Conservation (phyloP, 64 coral and sea anemone species). For the Cladopsammia gracilis region DNA sequence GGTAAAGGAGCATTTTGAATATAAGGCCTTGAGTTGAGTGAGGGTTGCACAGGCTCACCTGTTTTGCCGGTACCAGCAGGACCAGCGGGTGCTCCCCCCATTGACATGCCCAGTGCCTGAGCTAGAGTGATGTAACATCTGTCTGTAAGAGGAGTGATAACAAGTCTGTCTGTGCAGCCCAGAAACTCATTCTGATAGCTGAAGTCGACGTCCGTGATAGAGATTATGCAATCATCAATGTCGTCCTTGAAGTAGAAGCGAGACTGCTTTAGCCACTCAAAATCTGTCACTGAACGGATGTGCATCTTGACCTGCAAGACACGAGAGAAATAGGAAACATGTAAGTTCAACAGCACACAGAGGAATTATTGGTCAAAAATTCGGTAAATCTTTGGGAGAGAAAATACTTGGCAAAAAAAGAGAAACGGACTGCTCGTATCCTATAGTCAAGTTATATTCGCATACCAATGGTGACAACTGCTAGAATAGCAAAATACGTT, state of each 20-base stretch:
- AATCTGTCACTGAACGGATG: slow-evolving; percentile 87
- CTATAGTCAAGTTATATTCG: too few relatives aligned
- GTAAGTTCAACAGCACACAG: too few relatives aligned
- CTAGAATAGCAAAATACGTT: too few relatives aligned
- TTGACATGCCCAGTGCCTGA: slow-evolving; percentile 95
- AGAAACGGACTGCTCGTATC: too few relatives aligned
- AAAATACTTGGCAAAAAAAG: too few relatives aligned
- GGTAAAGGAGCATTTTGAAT: too few relatives aligned
- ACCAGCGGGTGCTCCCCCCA: slow-evolving; percentile 95
- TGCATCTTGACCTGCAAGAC: slow-evolving; percentile 85
- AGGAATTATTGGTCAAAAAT: too few relatives aligned
- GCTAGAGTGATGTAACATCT: slow-evolving; percentile 95
- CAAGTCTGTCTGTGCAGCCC: slow-evolving; percentile 92
- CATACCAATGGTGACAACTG: too few relatives aligned
- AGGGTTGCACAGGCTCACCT: slow-evolving; percentile 41
- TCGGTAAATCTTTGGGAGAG: too few relatives aligned
- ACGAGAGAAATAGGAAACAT: neutral
- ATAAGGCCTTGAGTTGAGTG: too few relatives aligned
- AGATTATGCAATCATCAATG: slow-evolving; percentile 91
- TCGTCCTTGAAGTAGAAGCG: slow-evolving; percentile 98
- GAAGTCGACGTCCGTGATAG: slow-evolving; percentile 96
- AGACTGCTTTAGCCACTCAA: slow-evolving; percentile 97
- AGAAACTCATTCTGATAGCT: slow-evolving; percentile 96
- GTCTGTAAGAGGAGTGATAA: slow-evolving; percentile 94
- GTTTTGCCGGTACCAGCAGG: slow-evolving; percentile 97